Evolutionary conservation across 2,113 vertebrate species (phyloP).

Genomic region (Panthera tigris): DNA sequence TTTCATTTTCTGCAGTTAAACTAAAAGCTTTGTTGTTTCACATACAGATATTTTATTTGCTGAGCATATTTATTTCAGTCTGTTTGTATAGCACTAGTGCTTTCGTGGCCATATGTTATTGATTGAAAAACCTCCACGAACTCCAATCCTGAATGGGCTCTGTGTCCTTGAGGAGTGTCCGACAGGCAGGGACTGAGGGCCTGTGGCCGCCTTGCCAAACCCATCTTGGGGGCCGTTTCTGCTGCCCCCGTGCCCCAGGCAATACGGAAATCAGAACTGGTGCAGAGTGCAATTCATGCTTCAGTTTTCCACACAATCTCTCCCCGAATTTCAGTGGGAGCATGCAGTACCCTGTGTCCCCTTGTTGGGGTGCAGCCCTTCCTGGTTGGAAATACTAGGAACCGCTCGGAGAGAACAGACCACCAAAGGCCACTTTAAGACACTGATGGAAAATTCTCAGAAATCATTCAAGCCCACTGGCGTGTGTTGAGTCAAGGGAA

Average conservation of each 20-base stretch:
- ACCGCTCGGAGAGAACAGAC: not conserved
- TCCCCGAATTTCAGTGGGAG: slow-evolving; percentile 8
- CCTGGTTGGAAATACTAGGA: slow-evolving; percentile 53
- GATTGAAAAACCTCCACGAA: slow-evolving; percentile 74
- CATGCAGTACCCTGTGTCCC: not conserved
- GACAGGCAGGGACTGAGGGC: slow-evolving; percentile 36
- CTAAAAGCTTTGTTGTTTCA: slow-evolving; percentile 78
- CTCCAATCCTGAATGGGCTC: slow-evolving; percentile 65
- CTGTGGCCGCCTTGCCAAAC: slow-evolving; percentile 26
- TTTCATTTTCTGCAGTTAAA: slow-evolving; percentile 79
- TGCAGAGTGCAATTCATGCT: not conserved
- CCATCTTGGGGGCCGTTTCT: not conserved
- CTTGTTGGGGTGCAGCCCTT: slow-evolving; percentile 53
- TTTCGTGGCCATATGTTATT: slow-evolving; percentile 75
- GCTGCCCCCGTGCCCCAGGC: not conserved
- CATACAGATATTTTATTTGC: slow-evolving; percentile 79
- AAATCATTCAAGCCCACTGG: slow-evolving; percentile 65
- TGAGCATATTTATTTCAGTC: slow-evolving; percentile 79
- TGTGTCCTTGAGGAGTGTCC: slow-evolving; percentile 64
- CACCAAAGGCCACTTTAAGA: slow-evolving; percentile 70
- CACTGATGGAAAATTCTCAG: slow-evolving; percentile 72
- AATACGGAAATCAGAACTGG: not conserved
- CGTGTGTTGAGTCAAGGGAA: slow-evolving; percentile 65
- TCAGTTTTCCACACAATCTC: not conserved
- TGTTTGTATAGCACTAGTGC: slow-evolving; percentile 68